Evolutionary conservation across 1,140 invertebrate species (phyloP), one percentile per base, ranked within the genome.

Genomic region (Drosophila baimaii): DNA sequence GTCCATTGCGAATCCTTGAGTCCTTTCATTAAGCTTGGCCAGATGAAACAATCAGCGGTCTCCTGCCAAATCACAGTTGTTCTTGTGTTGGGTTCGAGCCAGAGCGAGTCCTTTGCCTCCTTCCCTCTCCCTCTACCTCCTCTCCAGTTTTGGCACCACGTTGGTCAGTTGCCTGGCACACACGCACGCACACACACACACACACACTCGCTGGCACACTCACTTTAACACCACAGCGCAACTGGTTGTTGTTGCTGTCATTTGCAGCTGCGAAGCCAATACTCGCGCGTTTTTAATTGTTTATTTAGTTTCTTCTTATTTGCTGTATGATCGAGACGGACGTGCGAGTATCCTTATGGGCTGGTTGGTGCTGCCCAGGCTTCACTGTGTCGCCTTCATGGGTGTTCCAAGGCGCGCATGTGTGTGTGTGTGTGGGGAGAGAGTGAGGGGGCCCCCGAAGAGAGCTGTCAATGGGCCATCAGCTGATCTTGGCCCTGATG

Each of bases 241-340:
- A 63, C 31, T 77, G 79, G 63, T 66, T 82, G 74, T 78, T 78
- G 51, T 68, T 59, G 71, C 62, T 84, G 66, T 80, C 63, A 47
- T 76, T 83, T 13, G 35, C 65, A 52, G 57, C 51, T 84, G 77
- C 76, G 57, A 68, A 62, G 44, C 58, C 58, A 56, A 69, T 64
- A 80, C 82, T 66, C 41, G 51, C 21, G 43, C 57, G 8, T 59
- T 73, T 84, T 80, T 74, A 66, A 56, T 88, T 81, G 72, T 76
- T 70, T 74, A 65, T 78, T 59, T 66, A 21, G 33, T 77, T 61
- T 61, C 43, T 83, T 77, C 23, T 72, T 81, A 33, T 70, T 74
- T 77, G 85, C 90, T 91, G 90, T 88, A 91, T 91, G 56, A 82
- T 91, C 81, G 90, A 91, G 83, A 91, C 90, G 90, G 77, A 91